phyloP scores from a whole-genome alignment of 2,888 invertebrate species.

The Brenthis hecate region DNA sequence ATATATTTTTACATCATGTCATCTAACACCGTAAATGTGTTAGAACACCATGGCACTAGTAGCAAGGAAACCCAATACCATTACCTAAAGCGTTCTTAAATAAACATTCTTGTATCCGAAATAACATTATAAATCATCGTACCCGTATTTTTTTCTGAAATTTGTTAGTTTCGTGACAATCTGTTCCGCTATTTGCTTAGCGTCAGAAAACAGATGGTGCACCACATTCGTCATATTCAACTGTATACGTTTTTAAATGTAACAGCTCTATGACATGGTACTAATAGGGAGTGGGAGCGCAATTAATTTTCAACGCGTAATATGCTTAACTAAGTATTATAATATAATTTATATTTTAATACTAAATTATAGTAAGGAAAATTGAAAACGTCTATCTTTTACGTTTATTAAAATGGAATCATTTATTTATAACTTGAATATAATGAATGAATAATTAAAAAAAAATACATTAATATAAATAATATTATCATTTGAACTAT shows the following conservation, averaged over 20 bases:
- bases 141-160: slow-evolving; percentile 63
- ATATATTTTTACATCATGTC: neutral
- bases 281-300: slow-evolving; percentile 47
- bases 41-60: slow-evolving; percentile 37
- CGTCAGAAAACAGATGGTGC: slow-evolving; percentile 69
- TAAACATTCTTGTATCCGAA: slow-evolving; percentile 78
- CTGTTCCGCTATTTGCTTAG: slow-evolving; percentile 82
- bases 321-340: slow-evolving; percentile 2
- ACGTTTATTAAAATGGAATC: too few relatives aligned
- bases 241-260: slow-evolving; percentile 63
- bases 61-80: slow-evolving; percentile 60
- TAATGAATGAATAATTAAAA: too few relatives aligned
- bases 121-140: slow-evolving; percentile 79
- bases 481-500: too few relatives aligned
- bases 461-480: too few relatives aligned
- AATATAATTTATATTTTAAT: too few relatives aligned
- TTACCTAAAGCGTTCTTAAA: slow-evolving; percentile 49
- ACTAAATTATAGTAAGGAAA: too few relatives aligned
- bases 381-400: too few relatives aligned
- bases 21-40: slow-evolving; percentile 8
- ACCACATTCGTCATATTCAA: slow-evolving; percentile 68
- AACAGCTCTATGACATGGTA: slow-evolving; percentile 54
- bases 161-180: slow-evolving; percentile 79
- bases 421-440: too few relatives aligned
- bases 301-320: slow-evolving; percentile 28